Conservation (phyloP, 2,888 invertebrate genomes). For the Cryptocephalus moraei region DNA sequence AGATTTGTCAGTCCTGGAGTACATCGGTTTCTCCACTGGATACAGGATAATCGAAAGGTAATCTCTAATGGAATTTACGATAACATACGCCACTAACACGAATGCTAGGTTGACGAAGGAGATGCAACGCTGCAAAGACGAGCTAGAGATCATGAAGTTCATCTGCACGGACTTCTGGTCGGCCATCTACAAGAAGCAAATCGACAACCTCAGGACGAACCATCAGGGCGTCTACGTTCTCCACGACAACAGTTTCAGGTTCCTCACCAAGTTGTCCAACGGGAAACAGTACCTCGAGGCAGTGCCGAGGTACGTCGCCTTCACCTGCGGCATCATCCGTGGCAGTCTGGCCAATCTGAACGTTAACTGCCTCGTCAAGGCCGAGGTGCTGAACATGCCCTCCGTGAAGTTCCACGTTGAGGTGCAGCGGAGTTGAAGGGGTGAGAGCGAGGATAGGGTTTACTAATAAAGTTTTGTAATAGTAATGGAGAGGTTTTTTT, state of each 20-base stretch:
- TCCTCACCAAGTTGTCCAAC: conserved; percentile 78
- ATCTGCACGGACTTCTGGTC: conserved; percentile 99
- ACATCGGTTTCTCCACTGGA: conserved; percentile 76
- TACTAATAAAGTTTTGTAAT: too few relatives aligned
- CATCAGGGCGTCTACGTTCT: conserved; percentile 97
- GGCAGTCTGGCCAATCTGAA: conserved; percentile 93
- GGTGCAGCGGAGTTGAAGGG: conserved; percentile 55
- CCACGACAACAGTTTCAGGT: conserved; percentile 90
- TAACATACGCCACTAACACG: not conserved
- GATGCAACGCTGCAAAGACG: conserved; percentile 90
- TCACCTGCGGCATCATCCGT: conserved; percentile 90
- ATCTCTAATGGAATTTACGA: not conserved
- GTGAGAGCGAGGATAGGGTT: too few relatives aligned
- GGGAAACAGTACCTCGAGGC: conserved; percentile 85
- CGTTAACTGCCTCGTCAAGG: conserved; percentile 87
- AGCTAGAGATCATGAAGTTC: conserved; percentile 95
- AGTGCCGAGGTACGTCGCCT: conserved; percentile 87
- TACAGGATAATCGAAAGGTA: conserved; percentile 73
- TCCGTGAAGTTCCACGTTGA: conserved; percentile 88
- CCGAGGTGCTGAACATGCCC: conserved; percentile 87
- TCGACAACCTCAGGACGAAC: conserved; percentile 94
- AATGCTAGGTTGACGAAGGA: conserved; percentile 68
- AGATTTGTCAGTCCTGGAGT: conserved; percentile 68
- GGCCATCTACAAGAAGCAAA: conserved; percentile 95
- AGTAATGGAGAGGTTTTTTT: too few relatives aligned